A percentile compares a stretch with the other conserved stretches of the same genome.
phyloP scores from a whole-genome alignment of 2,113 vertebrate species.

The Motacilla tschutschensis region DNA sequence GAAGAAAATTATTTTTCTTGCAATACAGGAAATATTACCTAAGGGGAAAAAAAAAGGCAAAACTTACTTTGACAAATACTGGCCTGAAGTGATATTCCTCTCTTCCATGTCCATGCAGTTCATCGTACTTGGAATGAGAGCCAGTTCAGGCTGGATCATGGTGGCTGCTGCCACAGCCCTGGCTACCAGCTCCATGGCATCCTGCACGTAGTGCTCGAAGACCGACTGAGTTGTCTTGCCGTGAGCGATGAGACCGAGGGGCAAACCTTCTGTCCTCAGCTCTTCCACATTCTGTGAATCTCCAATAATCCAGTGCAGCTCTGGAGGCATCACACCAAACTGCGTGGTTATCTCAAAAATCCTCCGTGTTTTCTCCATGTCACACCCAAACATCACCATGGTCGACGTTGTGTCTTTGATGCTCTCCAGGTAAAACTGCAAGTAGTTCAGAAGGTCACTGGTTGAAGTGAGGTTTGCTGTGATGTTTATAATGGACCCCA shows the following conservation, averaged over 20 bases:
- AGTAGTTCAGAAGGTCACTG: constrained; percentile 77
- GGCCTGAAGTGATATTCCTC: constrained; percentile 87
- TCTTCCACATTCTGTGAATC: constrained; percentile 94
- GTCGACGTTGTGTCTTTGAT: constrained; percentile 81
- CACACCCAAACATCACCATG: constrained; percentile 91
- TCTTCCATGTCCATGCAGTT: constrained; percentile 89
- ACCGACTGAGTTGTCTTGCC: constrained; percentile 86
- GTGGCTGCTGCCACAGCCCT: constrained; percentile 90
- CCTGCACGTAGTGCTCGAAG: constrained; percentile 91
- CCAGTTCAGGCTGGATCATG: constrained; percentile 83
- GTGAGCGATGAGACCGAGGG: constrained; percentile 89
- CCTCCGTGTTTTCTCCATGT: constrained; percentile 83
- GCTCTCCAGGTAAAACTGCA: constrained; percentile 81
- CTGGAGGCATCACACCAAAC: constrained; percentile 76
- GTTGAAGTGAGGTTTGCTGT: constrained; percentile 78
- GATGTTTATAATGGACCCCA: constrained; percentile 88
- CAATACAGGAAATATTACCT: not conserved
- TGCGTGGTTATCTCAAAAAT: constrained; percentile 81
- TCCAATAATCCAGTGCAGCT: constrained; percentile 92
- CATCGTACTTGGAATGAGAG: constrained; percentile 90
- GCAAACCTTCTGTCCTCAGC: constrained; percentile 90
- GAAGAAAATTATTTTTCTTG: not conserved
- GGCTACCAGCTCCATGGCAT: constrained; percentile 89
- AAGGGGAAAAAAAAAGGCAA: not conserved
- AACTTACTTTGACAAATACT: constrained; percentile 91